phyloP scores from a whole-genome alignment of 2,797 vertebrate genomes.

The Rhadinocentrus ornatus region DNA sequence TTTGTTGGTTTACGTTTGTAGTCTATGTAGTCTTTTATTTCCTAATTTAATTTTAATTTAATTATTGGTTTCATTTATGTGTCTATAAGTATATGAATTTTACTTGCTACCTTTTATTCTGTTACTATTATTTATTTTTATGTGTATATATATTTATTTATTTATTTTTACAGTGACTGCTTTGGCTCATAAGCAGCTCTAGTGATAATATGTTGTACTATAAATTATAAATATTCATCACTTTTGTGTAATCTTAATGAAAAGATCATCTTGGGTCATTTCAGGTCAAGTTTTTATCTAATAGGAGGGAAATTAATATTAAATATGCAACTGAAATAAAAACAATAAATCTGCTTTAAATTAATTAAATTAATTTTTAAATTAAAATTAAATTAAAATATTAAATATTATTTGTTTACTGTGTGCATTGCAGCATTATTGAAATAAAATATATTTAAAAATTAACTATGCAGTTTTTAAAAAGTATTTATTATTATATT shows the following conservation, averaged over 20 bases:
- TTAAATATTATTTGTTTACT: background rate
- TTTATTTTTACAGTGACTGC: background rate
- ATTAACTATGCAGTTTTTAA: slow-evolving; percentile 8
- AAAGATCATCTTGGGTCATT: background rate
- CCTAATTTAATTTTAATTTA: background rate
- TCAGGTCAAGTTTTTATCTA: background rate
- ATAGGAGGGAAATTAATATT: background rate
- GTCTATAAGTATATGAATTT: too few relatives aligned
- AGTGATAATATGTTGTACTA: background rate
- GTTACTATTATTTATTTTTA: too few relatives aligned
- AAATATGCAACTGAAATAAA: background rate
- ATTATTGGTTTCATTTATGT: background rate
- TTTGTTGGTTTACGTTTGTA: background rate
- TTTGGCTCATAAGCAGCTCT: background rate
- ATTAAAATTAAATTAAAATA: background rate
- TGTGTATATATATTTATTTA: background rate
- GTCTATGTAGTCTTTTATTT: too few relatives aligned
- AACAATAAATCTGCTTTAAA: slow-evolving; percentile 7
- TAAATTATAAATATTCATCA: slow-evolving; percentile 24
- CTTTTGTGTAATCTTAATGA: slow-evolving; percentile 11
- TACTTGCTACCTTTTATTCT: too few relatives aligned
- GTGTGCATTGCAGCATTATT: background rate
- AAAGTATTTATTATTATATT: background rate
- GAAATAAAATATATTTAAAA: background rate
- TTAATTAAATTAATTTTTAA: background rate